Conservation (phyloP, 2,113 vertebrate genomes). For the Petrocephalus microphthalmus region DNA sequence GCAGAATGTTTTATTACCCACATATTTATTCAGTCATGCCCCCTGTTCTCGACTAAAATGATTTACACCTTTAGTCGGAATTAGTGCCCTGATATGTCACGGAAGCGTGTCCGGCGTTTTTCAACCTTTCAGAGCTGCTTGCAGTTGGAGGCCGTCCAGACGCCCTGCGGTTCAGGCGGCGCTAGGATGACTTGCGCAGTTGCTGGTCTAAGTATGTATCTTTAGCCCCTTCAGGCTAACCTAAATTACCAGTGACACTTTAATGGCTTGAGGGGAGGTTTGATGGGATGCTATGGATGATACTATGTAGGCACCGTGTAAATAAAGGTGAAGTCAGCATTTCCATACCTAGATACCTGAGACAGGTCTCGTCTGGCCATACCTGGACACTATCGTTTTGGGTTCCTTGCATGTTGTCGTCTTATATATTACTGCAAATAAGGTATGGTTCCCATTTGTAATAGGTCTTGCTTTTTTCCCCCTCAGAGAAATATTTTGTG, state of each 20-base stretch:
- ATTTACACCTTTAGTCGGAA: constrained; percentile 29
- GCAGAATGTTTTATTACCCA: not conserved
- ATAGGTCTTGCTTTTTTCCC: not conserved
- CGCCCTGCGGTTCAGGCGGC: constrained; percentile 13
- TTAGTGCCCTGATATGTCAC: constrained; percentile 18
- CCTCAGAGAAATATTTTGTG: not conserved
- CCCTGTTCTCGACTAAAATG: constrained; percentile 29
- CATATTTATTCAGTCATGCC: not conserved
- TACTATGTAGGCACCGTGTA: not conserved
- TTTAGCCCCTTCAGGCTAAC: constrained; percentile 7
- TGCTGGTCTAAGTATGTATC: constrained; percentile 18
- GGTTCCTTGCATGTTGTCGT: not conserved
- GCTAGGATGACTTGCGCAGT: constrained; percentile 7
- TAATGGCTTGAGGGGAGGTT: constrained; percentile 16
- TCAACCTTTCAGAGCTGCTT: constrained; percentile 16
- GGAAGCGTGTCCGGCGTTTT: constrained; percentile 20
- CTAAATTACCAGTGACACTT: constrained; percentile 33
- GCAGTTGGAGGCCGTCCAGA: constrained; percentile 27
- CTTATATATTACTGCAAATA: not conserved
- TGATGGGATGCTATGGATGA: constrained; percentile 31
- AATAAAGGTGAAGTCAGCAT: not conserved
- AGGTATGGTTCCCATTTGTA: not conserved
- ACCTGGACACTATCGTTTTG: not conserved
- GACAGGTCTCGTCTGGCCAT: not conserved
- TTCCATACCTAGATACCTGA: not conserved